Evolutionary conservation across 2,113 vertebrate genomes (phyloP).

Genomic region (Pipa parva): DNA sequence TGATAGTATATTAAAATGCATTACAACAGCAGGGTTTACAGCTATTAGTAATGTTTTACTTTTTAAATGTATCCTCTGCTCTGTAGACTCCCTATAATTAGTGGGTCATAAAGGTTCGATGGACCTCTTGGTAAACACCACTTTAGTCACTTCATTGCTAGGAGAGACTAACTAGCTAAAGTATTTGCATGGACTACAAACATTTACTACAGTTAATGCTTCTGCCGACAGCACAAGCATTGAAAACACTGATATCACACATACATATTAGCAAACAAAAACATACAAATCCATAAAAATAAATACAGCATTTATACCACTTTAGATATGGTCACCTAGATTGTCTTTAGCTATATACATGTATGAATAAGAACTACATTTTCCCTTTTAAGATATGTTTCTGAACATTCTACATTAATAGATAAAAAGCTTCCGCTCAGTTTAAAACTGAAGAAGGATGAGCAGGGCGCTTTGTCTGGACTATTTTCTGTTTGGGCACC

Average conservation of each 20-base stretch:
- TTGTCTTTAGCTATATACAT: slow-evolving; percentile 46
- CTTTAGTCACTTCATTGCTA: neutral
- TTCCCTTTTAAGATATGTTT: slow-evolving; percentile 7
- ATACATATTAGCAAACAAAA: slow-evolving; percentile 23
- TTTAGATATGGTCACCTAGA: slow-evolving; percentile 9
- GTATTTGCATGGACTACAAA: neutral
- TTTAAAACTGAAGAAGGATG: slow-evolving; percentile 64
- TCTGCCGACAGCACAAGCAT: slow-evolving; percentile 1
- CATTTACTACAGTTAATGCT: slow-evolving; percentile 3
- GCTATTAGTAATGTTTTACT: too few species aligned
- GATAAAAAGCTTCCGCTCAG: slow-evolving; percentile 56
- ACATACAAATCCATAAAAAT: slow-evolving; percentile 19
- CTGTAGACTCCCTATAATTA: too few species aligned
- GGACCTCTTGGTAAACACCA: neutral
- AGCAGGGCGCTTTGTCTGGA: slow-evolving; percentile 87
- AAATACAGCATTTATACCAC: slow-evolving; percentile 19
- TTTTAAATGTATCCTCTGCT: too few species aligned
- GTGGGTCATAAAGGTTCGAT: too few species aligned
- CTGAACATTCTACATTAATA: slow-evolving; percentile 39
- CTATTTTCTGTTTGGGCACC: slow-evolving; percentile 82
- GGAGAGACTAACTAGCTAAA: neutral
- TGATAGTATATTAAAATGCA: too few species aligned
- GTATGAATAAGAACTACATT: slow-evolving; percentile 7
- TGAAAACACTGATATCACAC: slow-evolving; percentile 31
- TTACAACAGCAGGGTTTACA: too few species aligned